A percentile compares a stretch with the other conserved stretches of the same genome.
Conservation (phyloP, 2,113 vertebrate genomes). For the Leiothrix lutea region DNA sequence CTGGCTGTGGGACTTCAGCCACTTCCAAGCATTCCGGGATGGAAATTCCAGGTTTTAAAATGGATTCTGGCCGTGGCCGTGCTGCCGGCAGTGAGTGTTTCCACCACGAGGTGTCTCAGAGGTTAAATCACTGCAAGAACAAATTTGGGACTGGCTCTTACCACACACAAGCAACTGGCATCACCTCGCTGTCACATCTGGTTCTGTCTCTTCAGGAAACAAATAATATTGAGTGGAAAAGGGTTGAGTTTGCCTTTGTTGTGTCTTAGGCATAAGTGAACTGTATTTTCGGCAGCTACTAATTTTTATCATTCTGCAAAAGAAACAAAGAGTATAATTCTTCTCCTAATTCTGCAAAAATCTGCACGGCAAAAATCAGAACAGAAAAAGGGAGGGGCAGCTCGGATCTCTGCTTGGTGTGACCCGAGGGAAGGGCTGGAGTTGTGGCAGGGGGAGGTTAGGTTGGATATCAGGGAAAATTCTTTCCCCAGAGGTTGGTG, state of each 20-base stretch:
- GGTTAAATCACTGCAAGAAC: slow-evolving; percentile 9
- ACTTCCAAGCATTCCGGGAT: neutral
- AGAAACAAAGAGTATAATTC: neutral
- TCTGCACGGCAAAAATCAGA: neutral
- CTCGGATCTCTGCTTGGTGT: neutral
- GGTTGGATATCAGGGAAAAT: neutral
- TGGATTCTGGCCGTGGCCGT: neutral
- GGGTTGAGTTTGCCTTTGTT: neutral
- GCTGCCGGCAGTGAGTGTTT: slow-evolving; percentile 31
- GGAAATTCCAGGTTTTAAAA: slow-evolving; percentile 3
- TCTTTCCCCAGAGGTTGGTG: neutral
- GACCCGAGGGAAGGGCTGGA: neutral
- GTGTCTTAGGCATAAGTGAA: neutral
- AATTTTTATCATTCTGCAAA: neutral
- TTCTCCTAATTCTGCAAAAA: neutral
- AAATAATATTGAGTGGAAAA: neutral
- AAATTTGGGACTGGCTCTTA: neutral
- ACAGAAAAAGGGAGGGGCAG: neutral
- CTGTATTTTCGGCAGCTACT: neutral
- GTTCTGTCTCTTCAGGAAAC: neutral
- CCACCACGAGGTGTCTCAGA: slow-evolving; percentile 77
- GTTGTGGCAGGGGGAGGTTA: neutral
- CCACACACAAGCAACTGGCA: neutral
- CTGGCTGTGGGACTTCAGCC: neutral
- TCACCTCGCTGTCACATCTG: fast-evolving